Conservation (phyloP, 2,888 invertebrate species). For the Lamellibrachia satsuma region DNA sequence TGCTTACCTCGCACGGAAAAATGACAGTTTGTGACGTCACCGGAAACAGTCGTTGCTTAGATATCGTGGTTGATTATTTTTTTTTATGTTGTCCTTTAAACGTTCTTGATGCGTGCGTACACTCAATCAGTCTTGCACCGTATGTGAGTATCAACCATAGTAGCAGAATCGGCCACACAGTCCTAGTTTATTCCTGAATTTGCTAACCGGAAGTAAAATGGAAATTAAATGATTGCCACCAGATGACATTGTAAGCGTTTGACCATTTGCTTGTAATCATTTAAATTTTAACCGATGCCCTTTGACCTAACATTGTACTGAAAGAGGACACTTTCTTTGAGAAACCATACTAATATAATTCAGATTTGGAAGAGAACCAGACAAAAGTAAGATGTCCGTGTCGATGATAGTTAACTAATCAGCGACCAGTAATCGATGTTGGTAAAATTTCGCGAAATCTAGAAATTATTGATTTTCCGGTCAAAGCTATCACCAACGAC, state of each 20-base stretch:
- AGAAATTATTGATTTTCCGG: not conserved
- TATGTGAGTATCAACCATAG: no score
- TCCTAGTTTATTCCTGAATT: not conserved
- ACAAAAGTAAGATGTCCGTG: not conserved
- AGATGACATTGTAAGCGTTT: not conserved
- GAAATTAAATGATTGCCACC: not conserved
- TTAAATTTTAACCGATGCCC: not conserved
- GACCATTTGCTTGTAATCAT: not conserved
- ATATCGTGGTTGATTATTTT: not conserved
- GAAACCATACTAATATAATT: not conserved
- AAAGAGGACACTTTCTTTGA: not conserved
- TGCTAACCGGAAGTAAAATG: not conserved
- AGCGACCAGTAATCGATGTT: no score
- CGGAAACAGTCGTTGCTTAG: not conserved
- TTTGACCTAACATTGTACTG: not conserved
- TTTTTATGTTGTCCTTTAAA: no score
- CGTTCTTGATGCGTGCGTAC: no score
- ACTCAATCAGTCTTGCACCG: no score
- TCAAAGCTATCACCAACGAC: not conserved
- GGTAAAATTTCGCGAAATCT: not conserved
- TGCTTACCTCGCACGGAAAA: not conserved
- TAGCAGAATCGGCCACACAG: not conserved
- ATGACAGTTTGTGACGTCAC: not conserved
- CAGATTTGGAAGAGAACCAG: not conserved
- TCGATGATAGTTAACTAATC: not conserved